phyloP scores from a whole-genome alignment of 35 echinoderm and acorn worm genomes.

The Lytechinus variegatus region DNA sequence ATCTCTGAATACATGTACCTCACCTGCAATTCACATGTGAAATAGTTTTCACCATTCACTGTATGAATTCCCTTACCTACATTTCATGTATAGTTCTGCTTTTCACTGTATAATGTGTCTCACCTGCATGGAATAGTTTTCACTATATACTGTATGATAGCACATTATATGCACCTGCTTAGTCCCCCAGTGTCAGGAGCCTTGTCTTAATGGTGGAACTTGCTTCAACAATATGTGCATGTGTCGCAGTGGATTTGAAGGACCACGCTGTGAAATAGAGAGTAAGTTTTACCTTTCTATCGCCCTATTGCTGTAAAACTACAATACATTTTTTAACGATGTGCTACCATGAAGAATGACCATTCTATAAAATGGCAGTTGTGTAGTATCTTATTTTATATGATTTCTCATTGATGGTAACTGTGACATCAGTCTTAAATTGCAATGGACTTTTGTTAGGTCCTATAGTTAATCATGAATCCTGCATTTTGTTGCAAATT shows the following conservation, averaged over 20 bases:
- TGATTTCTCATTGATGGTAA: too few species aligned
- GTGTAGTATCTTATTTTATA: too few species aligned
- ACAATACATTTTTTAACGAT: too few species aligned
- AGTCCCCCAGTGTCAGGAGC: conserved; percentile 63
- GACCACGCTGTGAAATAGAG: conserved; percentile 68
- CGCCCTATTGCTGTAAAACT: too few species aligned
- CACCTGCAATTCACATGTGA: background rate
- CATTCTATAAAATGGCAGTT: too few species aligned
- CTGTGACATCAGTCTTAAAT: too few species aligned
- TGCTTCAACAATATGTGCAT: conserved; percentile 73
- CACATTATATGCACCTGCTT: background rate
- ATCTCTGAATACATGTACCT: background rate
- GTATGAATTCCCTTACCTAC: background rate
- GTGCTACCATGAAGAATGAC: too few species aligned
- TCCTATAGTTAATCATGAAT: too few species aligned
- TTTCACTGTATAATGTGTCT: too few species aligned
- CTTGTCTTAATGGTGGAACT: conserved; percentile 80
- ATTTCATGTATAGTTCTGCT: background rate
- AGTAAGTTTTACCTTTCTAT: conserved; percentile 51
- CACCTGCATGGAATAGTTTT: too few species aligned
- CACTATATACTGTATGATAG: background rate
- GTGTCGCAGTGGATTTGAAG: conserved; percentile 71
- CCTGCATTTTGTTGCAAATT: too few species aligned
- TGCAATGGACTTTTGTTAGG: too few species aligned
- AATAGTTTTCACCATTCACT: background rate